phyloP scores from a whole-genome alignment of 2,797 vertebrate genomes.

The Erpetoichthys calabaricus region DNA sequence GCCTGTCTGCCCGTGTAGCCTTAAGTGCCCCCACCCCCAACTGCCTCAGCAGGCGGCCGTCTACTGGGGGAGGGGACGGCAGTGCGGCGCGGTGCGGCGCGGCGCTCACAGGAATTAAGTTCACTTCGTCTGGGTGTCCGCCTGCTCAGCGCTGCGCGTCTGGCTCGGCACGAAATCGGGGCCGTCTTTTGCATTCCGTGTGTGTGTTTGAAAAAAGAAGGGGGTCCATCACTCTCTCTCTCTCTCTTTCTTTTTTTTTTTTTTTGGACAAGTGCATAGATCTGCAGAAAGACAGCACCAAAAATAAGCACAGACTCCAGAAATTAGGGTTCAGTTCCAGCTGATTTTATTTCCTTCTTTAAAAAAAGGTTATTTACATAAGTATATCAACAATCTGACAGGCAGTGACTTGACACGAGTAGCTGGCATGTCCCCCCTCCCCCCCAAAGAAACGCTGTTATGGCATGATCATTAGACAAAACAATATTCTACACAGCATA shows the following conservation, averaged over 20 bases:
- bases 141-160: no score
- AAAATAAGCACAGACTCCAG: slow-evolving; percentile 37
- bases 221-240: no score
- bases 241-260: no score
- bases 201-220: no score
- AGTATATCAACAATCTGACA: slow-evolving; percentile 99
- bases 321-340: slow-evolving; percentile 95
- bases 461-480: slow-evolving; percentile 76
- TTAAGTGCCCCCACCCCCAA: slow-evolving; percentile 46
- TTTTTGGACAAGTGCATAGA: no score
- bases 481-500: slow-evolving; percentile 95
- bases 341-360: slow-evolving; percentile 99
- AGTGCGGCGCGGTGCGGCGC: slow-evolving; percentile 37
- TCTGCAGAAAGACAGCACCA: not conserved
- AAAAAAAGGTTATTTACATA: slow-evolving; percentile 96
- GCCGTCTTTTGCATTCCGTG: no score
- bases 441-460: slow-evolving; percentile 56
- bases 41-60: slow-evolving; percentile 31
- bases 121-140: no score
- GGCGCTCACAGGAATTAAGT: slow-evolving; percentile 4
- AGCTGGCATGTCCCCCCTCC: slow-evolving; percentile 82
- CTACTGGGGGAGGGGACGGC: slow-evolving; percentile 51
- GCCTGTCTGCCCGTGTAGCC: slow-evolving; percentile 48
- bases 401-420: slow-evolving; percentile 97
- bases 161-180: no score